phyloP scores from a whole-genome alignment of 35 echinoderm and acorn worm genomes.

The Ophiothrix spiculata region DNA sequence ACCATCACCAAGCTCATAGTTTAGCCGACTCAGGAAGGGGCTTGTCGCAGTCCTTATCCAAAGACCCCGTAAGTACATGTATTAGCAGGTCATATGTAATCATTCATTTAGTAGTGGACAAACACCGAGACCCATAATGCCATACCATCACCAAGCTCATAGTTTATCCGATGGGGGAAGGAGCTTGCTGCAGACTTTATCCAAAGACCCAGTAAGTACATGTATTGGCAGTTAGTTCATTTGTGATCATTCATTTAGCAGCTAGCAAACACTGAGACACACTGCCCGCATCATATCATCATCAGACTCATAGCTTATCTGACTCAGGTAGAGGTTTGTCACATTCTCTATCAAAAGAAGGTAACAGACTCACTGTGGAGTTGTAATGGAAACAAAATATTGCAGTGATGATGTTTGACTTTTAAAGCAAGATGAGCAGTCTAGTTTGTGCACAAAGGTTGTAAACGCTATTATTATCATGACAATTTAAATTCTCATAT shows the following conservation, averaged over 20 bases:
- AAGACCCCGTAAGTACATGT: conserved; percentile 23
- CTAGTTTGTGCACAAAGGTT: too few species aligned
- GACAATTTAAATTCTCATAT: too few species aligned
- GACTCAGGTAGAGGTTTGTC: conserved; percentile 16
- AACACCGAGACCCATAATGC: not conserved
- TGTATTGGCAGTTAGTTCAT: not conserved
- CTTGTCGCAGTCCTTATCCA: conserved; percentile 13
- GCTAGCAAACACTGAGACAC: not conserved
- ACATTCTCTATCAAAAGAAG: conserved; percentile 23
- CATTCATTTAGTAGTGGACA: not conserved
- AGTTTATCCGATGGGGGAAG: not conserved
- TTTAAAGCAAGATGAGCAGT: too few species aligned
- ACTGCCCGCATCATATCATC: not conserved
- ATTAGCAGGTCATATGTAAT: not conserved
- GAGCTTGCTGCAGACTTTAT: conserved; percentile 11
- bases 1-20: not conserved
- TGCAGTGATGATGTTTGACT: too few species aligned
- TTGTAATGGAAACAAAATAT: too few species aligned
- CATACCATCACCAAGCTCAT: not conserved
- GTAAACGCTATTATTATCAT: too few species aligned
- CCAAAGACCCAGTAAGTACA: conserved; percentile 29
- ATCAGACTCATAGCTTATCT: not conserved
- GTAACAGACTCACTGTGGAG: too few species aligned
- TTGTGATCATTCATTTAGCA: not conserved
- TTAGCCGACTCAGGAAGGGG: conserved; percentile 7